Percentiles rank a stretch among this genome's conserved stretches.
Conservation (phyloP, 2,113 vertebrate species). For the Chascanopsetta lugubris region DNA sequence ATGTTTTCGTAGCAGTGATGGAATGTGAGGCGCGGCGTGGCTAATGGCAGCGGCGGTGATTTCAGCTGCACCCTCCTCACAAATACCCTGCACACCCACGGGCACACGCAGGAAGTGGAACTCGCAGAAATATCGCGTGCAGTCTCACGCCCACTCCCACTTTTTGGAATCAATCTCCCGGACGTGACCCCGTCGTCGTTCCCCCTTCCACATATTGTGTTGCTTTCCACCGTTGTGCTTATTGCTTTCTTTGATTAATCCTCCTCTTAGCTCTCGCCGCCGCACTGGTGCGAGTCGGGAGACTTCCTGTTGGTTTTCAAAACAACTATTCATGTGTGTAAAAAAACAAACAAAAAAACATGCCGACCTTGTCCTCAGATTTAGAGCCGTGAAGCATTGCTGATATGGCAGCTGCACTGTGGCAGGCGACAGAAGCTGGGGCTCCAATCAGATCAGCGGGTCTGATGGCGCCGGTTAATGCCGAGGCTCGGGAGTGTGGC, state of each 20-base stretch:
- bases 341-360: no score
- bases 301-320: constrained; percentile 76
- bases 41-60: constrained; percentile 21
- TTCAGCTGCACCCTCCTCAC: constrained; percentile 7
- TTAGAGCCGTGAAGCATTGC: constrained; percentile 66
- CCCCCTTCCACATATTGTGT: constrained; percentile 67
- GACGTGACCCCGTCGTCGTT: constrained; percentile 58
- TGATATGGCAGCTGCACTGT: constrained; percentile 73
- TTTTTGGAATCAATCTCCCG: constrained; percentile 60
- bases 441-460: constrained; percentile 69
- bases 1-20: constrained; percentile 15
- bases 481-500: constrained; percentile 41
- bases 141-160: constrained; percentile 18
- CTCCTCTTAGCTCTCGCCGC: constrained; percentile 56
- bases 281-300: constrained; percentile 66
- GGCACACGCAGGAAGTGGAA: constrained; percentile 15
- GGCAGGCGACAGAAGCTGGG: constrained; percentile 67
- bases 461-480: constrained; percentile 65
- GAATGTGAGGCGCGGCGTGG: constrained; percentile 15
- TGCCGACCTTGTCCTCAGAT: constrained; percentile 77
- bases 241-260: constrained; percentile 75
- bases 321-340: constrained; percentile 73
- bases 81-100: constrained; percentile 12
- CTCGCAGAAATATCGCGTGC: constrained; percentile 20
- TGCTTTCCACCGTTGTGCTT: constrained; percentile 53